Percentiles rank a stretch among this genome's conserved stretches.
Conservation (phyloP, 2,113 vertebrate genomes). For the Plotosus lineatus region DNA sequence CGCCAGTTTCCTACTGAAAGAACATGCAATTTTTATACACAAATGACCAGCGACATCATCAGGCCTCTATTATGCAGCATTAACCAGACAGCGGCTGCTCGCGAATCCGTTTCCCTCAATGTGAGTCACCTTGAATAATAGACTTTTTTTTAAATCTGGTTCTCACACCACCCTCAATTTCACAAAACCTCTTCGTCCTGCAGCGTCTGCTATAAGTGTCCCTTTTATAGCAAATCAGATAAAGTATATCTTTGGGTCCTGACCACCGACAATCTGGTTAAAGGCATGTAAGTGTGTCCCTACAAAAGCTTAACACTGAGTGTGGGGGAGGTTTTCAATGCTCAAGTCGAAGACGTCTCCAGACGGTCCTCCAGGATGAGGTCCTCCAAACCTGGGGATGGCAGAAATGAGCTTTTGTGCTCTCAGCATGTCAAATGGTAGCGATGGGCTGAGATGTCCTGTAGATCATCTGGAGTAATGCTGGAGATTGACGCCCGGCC, state of each 20-base stretch:
- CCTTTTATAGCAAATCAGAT: neutral
- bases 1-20: conserved; percentile 3
- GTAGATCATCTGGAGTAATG: conserved; percentile 29
- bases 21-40: conserved; percentile 31
- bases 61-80: conserved; percentile 11
- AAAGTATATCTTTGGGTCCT: neutral
- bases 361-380: neutral
- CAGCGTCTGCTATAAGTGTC: neutral
- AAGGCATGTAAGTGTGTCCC: neutral
- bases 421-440: neutral
- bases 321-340: too few relatives aligned
- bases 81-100: neutral
- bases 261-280: neutral
- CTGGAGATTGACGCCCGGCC: conserved; percentile 18
- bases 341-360: neutral
- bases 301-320: neutral
- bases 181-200: neutral
- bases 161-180: neutral
- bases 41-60: conserved; percentile 32
- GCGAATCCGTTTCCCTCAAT: neutral
- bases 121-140: conserved; percentile 25
- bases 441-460: neutral
- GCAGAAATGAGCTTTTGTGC: neutral
- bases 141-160: conserved; percentile 4
- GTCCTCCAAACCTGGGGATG: neutral